Evolutionary conservation across 2,888 invertebrate genomes (phyloP), one percentile per base, ranked within the genome.

Genomic region (Brachylomia viminalis): DNA sequence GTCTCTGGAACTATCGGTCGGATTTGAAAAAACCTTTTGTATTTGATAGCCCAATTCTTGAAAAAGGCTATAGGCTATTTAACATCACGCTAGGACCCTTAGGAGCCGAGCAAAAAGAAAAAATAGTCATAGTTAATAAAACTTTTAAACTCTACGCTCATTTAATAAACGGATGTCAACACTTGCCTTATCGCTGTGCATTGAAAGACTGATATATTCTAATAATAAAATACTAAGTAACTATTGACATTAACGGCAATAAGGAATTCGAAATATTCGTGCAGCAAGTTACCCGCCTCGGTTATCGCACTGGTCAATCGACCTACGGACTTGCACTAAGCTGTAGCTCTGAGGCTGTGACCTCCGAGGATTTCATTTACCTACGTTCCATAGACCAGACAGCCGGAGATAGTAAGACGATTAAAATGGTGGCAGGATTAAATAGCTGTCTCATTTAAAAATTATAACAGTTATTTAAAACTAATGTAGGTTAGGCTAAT

Each of bases 291-390:
- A 81, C 86, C 73, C 75, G 82, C 70, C 77, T 72, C 78, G 68
- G 67, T 76, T 87, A 86, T 86, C 83, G 67, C 66, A 59, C 76
- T 77, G 80, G 72, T 64, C 80, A 85, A 81, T 87, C 83, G 84
- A 84, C 83, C 75, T 82, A 81, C 75, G 76, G 66, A 79, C 68
- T 84, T 75, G 62, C 68, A 68, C 52, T 62, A 72, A 79, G 75
- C 75, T 75, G 42, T 66, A 10, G 30, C 52, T 64, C 54, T 65
- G 70, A 73, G 72, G 56, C 77, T 78, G 66, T 77, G 79, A 78
- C 83, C 82, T 84, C 78, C 85, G 30, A 56, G 42, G 45, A 64
- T 75, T 81, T 74, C 49, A 82, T 82, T 83, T 65, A 66, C 30
- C 59, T 52, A 66, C 30, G 64, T 52, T 61, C 11, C 45, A 42